These are phyloP conservation scores for Panthera uncia DNA, from an alignment of 2,113 vertebrate species.

Conservation along the genomic window DNA sequence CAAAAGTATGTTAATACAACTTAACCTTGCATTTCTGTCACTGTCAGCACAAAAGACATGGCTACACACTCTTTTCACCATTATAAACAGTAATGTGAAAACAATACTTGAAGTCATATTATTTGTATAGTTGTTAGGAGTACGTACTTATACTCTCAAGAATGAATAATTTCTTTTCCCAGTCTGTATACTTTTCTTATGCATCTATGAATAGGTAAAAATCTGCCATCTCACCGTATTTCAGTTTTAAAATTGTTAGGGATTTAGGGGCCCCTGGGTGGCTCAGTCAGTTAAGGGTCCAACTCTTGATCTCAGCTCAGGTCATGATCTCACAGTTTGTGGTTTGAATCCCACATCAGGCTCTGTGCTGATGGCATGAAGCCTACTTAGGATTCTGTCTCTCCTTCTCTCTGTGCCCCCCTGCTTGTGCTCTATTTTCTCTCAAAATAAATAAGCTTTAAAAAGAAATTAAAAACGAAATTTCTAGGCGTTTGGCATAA, in stretches of 20 bases:
- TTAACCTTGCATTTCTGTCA: not conserved
- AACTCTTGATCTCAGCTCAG: too few relatives aligned
- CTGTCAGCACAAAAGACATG: not conserved
- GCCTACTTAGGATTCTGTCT: too few relatives aligned
- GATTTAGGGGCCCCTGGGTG: not conserved
- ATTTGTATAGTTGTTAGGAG: not conserved
- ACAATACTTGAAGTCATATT: not conserved
- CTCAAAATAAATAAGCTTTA: too few relatives aligned
- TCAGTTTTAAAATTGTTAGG: not conserved
- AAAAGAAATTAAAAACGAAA: not conserved
- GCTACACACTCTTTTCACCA: not conserved
- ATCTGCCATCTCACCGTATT: not conserved
- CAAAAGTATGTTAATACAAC: not conserved
- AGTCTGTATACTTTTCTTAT: not conserved
- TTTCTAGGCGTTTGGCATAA: not conserved
- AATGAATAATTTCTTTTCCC: not conserved
- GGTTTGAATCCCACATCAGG: too few relatives aligned
- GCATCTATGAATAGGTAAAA: not conserved
- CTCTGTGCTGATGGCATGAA: too few relatives aligned
- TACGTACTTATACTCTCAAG: not conserved
- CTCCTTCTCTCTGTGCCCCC: too few relatives aligned
- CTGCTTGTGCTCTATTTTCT: too few relatives aligned
- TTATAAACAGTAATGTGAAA: not conserved
- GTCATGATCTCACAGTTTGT: too few relatives aligned
- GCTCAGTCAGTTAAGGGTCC: too few relatives aligned